Percentiles rank a stretch among this genome's conserved stretches.
These are phyloP conservation scores for Erythrocebus patas DNA, from an alignment of 2,113 vertebrate species.

Conservation along the genomic window DNA sequence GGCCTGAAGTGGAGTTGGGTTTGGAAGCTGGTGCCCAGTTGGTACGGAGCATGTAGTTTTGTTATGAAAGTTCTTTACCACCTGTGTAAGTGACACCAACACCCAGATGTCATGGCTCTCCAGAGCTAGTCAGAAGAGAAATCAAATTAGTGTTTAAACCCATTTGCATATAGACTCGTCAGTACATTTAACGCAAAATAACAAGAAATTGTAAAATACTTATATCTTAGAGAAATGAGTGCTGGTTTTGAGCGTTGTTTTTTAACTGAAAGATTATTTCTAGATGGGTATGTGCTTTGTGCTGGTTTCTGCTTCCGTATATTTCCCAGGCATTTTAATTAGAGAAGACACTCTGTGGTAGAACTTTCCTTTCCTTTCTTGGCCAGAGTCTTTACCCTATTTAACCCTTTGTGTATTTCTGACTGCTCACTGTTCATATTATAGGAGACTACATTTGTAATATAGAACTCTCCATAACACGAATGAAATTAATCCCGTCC, in stretches of 20 bases:
- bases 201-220: not conserved
- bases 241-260: not conserved
- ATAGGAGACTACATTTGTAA: not conserved
- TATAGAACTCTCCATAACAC: not conserved
- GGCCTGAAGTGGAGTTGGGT: not conserved
- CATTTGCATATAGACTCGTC: not conserved
- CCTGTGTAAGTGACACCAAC: not conserved
- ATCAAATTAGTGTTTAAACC: slow-evolving; percentile 16
- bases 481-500: not conserved
- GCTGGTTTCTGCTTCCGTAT: not conserved
- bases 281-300: slow-evolving; percentile 27
- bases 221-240: not conserved
- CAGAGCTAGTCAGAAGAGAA: not conserved
- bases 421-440: not conserved
- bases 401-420: slow-evolving; percentile 22
- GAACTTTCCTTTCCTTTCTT: not conserved
- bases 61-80: not conserved
- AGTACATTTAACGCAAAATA: slow-evolving; percentile 22
- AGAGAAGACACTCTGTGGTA: not conserved
- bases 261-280: slow-evolving; percentile 37
- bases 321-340: slow-evolving; percentile 22
- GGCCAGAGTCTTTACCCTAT: slow-evolving; percentile 7
- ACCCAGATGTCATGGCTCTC: fast-evolving
- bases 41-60: not conserved
- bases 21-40: not conserved